phyloP scores from a whole-genome alignment of 2,888 invertebrate species.

The Axea sp. region DNA sequence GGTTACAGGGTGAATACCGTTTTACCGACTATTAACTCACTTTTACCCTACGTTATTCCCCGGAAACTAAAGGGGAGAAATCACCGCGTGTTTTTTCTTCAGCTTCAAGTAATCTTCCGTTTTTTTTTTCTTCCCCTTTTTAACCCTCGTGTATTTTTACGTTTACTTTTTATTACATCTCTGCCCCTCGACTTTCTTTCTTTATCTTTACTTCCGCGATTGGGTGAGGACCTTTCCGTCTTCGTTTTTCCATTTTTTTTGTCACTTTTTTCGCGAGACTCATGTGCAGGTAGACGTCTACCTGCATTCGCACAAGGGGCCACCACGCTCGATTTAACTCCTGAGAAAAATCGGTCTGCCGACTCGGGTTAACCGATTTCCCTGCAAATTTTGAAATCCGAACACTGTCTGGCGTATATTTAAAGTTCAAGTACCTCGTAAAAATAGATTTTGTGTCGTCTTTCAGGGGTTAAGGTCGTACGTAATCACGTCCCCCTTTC shows the following conservation, averaged over 20 bases:
- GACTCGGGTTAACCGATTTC: constrained; percentile 78
- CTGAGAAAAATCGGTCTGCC: constrained; percentile 74
- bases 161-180: constrained; percentile 43
- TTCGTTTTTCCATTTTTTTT: constrained; percentile 47
- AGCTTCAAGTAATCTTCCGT: constrained; percentile 59
- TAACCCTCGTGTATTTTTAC: constrained; percentile 53
- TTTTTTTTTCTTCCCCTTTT: constrained; percentile 44
- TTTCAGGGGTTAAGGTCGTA: constrained; percentile 64
- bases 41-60: constrained; percentile 74
- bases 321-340: constrained; percentile 79
- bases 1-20: constrained; percentile 79
- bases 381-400: constrained; percentile 74
- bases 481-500: constrained; percentile 59
- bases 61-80: constrained; percentile 59
- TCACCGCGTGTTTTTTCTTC: constrained; percentile 68
- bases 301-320: constrained; percentile 60
- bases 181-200: constrained; percentile 57
- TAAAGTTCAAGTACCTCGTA: constrained; percentile 79
- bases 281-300: constrained; percentile 63
- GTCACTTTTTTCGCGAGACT: constrained; percentile 59
- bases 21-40: constrained; percentile 80
- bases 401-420: constrained; percentile 69
- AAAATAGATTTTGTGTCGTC: constrained; percentile 71
- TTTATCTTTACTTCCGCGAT: constrained; percentile 50
- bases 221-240: constrained; percentile 38